Evolutionary conservation across 2,113 vertebrate species (phyloP).

Genomic region (Lynx canadensis): DNA sequence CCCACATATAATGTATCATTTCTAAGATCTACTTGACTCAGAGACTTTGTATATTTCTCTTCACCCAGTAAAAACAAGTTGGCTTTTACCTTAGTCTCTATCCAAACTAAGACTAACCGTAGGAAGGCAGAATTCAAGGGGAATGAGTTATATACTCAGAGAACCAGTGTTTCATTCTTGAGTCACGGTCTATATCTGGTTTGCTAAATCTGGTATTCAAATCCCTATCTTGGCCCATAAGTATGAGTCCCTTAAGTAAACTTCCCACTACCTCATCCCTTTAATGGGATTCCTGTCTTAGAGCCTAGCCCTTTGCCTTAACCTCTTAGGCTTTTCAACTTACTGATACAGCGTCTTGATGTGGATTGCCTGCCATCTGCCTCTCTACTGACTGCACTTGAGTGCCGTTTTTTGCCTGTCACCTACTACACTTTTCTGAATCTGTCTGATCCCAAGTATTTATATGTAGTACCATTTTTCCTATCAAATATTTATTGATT

Average conservation of each 20-base stretch:
- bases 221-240: neutral
- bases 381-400: neutral
- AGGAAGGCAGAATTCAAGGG: neutral
- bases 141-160: neutral
- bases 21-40: neutral
- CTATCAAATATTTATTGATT: neutral
- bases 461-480: neutral
- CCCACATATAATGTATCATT: neutral
- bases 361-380: neutral
- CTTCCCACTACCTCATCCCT: neutral
- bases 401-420: neutral
- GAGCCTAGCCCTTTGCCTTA: neutral
- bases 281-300: neutral
- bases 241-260: neutral
- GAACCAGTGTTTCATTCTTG: neutral
- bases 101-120: neutral
- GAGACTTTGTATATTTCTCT: neutral
- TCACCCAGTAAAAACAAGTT: neutral
- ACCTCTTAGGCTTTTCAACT: neutral
- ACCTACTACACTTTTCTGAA: neutral
- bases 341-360: neutral
- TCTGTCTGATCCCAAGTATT: neutral
- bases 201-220: constrained; percentile 27
- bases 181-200: neutral
- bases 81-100: neutral